Conservation (phyloP, 1,140 invertebrate genomes). For the Drosophila neocordata region DNA sequence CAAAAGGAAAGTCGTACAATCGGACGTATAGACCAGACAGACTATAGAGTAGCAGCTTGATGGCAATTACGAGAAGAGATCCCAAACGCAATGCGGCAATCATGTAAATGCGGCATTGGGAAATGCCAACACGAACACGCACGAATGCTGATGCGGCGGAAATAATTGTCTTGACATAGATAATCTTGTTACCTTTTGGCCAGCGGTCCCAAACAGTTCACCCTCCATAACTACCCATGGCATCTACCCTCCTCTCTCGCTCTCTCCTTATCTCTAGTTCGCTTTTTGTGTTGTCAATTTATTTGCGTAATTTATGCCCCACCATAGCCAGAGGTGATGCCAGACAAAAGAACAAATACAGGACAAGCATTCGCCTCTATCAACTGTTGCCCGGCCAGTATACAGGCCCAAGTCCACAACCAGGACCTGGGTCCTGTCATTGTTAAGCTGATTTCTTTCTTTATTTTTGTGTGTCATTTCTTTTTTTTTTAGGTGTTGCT, state of each 20-base stretch:
- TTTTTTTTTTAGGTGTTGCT: constrained; percentile 9
- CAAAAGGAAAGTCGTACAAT: background rate
- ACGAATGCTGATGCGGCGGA: constrained; percentile 76
- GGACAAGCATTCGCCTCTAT: constrained; percentile 27
- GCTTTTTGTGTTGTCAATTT: constrained; percentile 68
- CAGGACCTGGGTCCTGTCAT: constrained; percentile 53
- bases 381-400: background rate
- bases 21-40: background rate
- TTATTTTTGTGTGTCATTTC: background rate
- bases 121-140: constrained; percentile 64
- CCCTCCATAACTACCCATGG: background rate
- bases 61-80: constrained; percentile 51
- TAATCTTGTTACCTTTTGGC: constrained; percentile 79
- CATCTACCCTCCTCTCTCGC: background rate
- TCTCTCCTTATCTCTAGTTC: background rate
- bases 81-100: constrained; percentile 81
- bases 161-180: constrained; percentile 82
- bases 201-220: constrained; percentile 21
- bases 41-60: constrained; percentile 25
- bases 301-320: constrained; percentile 80
- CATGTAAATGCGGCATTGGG: constrained; percentile 72
- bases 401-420: background rate
- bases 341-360: constrained; percentile 42
- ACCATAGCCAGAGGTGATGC: constrained; percentile 46
- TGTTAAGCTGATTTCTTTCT: constrained; percentile 60